A percentile compares a stretch with the other conserved stretches of the same genome.
Conservation (phyloP, 2,797 vertebrate species). For the Acanthiza pusilla region DNA sequence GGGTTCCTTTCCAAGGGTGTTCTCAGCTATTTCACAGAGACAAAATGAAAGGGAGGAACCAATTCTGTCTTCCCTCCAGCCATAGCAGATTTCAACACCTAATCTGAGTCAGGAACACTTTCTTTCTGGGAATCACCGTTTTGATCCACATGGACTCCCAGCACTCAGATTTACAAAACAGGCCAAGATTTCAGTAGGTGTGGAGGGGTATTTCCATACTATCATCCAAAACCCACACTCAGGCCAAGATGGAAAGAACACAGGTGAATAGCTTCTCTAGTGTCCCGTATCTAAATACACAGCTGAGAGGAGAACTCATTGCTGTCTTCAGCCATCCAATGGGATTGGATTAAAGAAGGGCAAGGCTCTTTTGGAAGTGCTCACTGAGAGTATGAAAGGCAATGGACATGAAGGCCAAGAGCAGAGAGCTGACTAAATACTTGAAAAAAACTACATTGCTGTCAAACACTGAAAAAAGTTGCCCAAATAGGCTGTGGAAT, state of each 20-base stretch:
- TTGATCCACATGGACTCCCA: background rate
- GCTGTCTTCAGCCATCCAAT: background rate
- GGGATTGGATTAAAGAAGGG: background rate
- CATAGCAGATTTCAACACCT: background rate
- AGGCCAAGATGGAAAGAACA: rapidly evolving
- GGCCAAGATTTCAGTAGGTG: background rate
- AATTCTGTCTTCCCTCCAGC: background rate
- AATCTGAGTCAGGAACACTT: background rate
- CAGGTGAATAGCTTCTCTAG: background rate
- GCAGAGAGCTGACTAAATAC: background rate
- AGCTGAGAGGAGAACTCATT: background rate
- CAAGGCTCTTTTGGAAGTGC: background rate
- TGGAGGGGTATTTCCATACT: background rate
- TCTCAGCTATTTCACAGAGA: background rate
- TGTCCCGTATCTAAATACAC: rapidly evolving
- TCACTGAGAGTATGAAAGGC: background rate
- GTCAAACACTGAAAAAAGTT: background rate
- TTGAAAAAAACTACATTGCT: rapidly evolving
- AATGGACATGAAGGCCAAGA: background rate
- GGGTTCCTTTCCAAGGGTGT: background rate
- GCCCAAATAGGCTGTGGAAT: background rate
- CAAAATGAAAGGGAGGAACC: background rate
- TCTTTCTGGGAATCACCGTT: background rate
- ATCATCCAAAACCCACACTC: background rate
- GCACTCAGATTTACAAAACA: background rate